A percentile compares a stretch with the other conserved stretches of the same genome.
These are phyloP conservation scores for Hecatera dysodea DNA, from an alignment of 2,888 invertebrate species.

Conservation along the genomic window DNA sequence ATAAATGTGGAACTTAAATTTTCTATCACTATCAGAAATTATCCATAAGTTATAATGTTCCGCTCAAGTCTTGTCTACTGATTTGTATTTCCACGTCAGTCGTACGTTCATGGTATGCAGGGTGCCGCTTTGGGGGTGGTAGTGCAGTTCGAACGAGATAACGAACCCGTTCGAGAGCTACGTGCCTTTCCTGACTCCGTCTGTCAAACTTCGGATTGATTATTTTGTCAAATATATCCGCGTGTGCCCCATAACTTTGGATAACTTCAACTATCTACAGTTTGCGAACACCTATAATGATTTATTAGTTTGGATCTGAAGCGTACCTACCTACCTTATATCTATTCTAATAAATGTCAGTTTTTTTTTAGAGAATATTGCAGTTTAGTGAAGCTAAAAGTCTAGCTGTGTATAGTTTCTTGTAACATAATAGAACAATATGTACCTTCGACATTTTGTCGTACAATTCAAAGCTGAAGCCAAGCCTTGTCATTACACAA, in stretches of 20 bases:
- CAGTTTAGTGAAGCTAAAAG: neutral
- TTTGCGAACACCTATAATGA: slow-evolving; percentile 20
- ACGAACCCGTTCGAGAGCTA: slow-evolving; percentile 78
- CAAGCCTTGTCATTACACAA: slow-evolving; percentile 43
- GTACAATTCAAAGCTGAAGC: slow-evolving; percentile 43
- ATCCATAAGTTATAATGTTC: neutral
- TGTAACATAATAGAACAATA: slow-evolving; percentile 36
- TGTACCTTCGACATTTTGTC: slow-evolving; percentile 11
- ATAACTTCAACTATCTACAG: slow-evolving; percentile 39
- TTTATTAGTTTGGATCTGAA: slow-evolving; percentile 25
- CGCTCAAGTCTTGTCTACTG: slow-evolving; percentile 55
- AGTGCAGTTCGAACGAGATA: slow-evolving; percentile 77
- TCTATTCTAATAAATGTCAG: neutral
- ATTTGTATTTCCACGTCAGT: slow-evolving; percentile 57
- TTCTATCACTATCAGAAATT: slow-evolving; percentile 1
- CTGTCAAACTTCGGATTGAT: slow-evolving; percentile 83
- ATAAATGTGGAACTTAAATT: slow-evolving; percentile 35
- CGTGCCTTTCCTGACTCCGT: slow-evolving; percentile 78
- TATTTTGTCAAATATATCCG: slow-evolving; percentile 78
- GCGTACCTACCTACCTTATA: neutral
- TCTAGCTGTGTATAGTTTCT: neutral
- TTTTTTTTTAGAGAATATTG: too few species aligned
- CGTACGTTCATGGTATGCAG: slow-evolving; percentile 64
- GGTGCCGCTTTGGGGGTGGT: slow-evolving; percentile 65
- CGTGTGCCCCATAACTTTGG: slow-evolving; percentile 32